Percentiles rank a stretch among this genome's conserved stretches.
Conservation (phyloP, 2,888 invertebrate genomes). For the Pristionchus exspectatus region DNA sequence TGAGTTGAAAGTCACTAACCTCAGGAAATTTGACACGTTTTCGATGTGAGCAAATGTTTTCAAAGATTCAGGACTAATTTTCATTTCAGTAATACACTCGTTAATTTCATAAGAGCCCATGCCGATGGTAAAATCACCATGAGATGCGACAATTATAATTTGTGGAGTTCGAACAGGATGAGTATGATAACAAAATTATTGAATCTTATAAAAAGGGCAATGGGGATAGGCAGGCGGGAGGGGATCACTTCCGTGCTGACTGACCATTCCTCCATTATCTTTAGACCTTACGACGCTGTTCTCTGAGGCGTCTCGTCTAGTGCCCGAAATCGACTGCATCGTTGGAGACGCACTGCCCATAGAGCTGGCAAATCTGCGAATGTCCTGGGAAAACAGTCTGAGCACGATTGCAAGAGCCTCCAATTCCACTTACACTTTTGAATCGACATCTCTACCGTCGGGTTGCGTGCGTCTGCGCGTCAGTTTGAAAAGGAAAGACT, state of each 20-base stretch:
- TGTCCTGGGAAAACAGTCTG: neutral
- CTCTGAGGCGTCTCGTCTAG: neutral
- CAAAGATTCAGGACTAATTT: neutral
- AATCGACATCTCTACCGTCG: neutral
- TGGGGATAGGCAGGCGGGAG: no score
- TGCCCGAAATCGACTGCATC: neutral
- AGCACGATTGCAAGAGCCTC: neutral
- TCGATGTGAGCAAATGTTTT: neutral
- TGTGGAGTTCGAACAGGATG: no score
- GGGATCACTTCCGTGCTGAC: no score
- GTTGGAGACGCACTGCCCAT: neutral
- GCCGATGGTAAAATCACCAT: no score
- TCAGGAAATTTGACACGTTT: neutral
- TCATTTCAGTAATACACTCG: neutral
- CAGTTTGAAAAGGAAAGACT: neutral
- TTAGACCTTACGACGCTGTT: neutral
- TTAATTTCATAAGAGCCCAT: neutral
- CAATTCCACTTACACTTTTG: neutral
- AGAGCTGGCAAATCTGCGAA: neutral
- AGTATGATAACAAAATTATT: no score
- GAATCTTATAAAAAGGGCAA: no score
- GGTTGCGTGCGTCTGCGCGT: neutral
- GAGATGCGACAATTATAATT: no score
- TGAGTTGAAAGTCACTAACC: neutral
- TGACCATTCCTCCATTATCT: no score